Percentiles rank a stretch among this genome's conserved stretches.
Conservation (phyloP, 2,113 vertebrate genomes). For the Microcebus murinus region DNA sequence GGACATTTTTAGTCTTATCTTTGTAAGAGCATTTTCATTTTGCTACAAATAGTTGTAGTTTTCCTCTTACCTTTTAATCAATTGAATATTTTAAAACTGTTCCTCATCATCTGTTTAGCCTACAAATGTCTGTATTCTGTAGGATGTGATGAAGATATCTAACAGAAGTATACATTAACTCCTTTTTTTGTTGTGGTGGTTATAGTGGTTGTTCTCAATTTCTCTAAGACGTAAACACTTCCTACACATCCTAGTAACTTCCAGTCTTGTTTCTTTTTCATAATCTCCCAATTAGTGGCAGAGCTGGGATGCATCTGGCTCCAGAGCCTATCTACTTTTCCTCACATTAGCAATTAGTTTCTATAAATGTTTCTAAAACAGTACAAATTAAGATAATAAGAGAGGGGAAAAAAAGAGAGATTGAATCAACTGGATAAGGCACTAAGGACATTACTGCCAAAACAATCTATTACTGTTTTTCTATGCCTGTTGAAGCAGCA, state of each 20-base stretch:
- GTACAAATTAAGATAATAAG: constrained; percentile 27
- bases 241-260: not conserved
- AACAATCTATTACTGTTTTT: constrained; percentile 43
- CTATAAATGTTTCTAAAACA: not conserved
- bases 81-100: not conserved
- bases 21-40: constrained; percentile 5
- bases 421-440: not conserved
- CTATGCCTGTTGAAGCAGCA: not conserved
- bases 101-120: not conserved
- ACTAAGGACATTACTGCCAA: not conserved
- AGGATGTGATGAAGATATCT: not conserved
- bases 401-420: not conserved
- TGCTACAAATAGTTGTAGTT: not conserved
- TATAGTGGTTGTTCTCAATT: not conserved
- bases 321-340: not conserved
- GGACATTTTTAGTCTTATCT: not conserved
- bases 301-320: not conserved
- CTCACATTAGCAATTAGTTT: not conserved
- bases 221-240: not conserved
- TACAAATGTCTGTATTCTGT: not conserved
- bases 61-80: not conserved
- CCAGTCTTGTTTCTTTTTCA: not conserved
- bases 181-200: not conserved
- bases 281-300: not conserved
- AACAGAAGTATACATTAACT: not conserved